Conservation (phyloP, 2,797 vertebrate species). For the Cynopterus sphinx region DNA sequence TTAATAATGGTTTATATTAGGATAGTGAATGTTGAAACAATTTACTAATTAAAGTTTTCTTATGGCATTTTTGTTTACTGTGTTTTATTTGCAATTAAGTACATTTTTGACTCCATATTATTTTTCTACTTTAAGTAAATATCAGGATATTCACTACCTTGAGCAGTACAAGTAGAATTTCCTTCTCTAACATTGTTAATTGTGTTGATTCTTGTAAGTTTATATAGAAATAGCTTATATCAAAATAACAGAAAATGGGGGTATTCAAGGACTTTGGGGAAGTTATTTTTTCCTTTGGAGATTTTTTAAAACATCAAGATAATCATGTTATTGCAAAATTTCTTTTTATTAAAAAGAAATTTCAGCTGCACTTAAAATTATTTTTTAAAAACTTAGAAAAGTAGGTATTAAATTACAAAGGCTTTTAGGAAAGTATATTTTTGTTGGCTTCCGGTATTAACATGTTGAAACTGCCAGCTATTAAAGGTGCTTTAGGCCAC, state of each 20-base stretch:
- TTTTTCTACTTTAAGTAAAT: background rate
- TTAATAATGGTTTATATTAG: background rate
- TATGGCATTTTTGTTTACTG: background rate
- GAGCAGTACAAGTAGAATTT: background rate
- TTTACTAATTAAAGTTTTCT: background rate
- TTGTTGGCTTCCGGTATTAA: background rate
- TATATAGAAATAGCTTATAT: background rate
- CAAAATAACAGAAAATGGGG: background rate
- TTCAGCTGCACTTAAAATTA: background rate
- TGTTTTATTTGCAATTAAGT: background rate
- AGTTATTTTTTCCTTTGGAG: background rate
- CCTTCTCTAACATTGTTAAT: background rate
- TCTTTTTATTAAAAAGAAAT: background rate
- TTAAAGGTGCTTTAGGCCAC: background rate
- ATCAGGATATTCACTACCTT: background rate
- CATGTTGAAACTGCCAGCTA: background rate
- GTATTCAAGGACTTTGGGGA: background rate
- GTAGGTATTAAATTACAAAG: background rate
- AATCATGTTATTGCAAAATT: background rate
- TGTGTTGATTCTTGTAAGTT: background rate
- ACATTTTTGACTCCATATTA: background rate
- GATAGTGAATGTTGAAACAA: background rate
- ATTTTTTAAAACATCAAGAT: slow-evolving; percentile 1
- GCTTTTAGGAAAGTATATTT: background rate
- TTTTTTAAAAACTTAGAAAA: background rate